Evolutionary conservation across 2,113 vertebrate genomes (phyloP), one percentile per base, ranked within the genome.

Genomic region (Stercorarius parasiticus): DNA sequence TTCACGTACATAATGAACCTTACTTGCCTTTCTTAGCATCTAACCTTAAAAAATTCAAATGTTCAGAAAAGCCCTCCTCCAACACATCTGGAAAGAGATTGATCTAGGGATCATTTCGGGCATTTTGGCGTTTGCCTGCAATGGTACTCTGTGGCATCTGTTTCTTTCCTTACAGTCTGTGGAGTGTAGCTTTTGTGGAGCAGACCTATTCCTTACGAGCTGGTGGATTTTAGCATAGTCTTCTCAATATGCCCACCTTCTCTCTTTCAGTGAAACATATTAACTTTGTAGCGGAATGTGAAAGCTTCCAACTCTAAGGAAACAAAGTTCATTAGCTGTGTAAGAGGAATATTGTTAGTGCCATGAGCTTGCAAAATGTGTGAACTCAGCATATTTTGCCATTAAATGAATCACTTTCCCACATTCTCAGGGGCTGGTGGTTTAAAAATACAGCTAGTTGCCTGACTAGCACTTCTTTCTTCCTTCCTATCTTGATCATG

Each of bases 401-500:
- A 18, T 71, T 71, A 64, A 79, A 45, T 66, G 7, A 86, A 69
- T 10, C 32, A 47, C 3, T 9, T 86, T 92, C 23, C 19, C 15
- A 38, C 4, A 1, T 79, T 90, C 36, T 47, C 2, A 0, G 20
- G 25, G 34, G 13, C 9, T 43, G 25, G 27, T 14, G 8, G 15
- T 82, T 88, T 84, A 78, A 94, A 93, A 76, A 43, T 61, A 64
- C 38, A 59, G 8, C 71, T 69, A 65, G 26, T 20, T 93, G 27
- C 19, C 9, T 53, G 32, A 49, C n/a, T 81, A 66, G 22, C 45
- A 47, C 17, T 15, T 77, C 34, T 94, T 88, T 56, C n/a, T 59
- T 36, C 47, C 59, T 79, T 82, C 13, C 43, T 53, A 1, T 40
- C 38, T 70, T 61, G 40, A 36, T 79, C 50, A 49, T 45, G 19